phyloP scores from a whole-genome alignment of 1,140 invertebrate genomes.

The Conus ventricosus region DNA sequence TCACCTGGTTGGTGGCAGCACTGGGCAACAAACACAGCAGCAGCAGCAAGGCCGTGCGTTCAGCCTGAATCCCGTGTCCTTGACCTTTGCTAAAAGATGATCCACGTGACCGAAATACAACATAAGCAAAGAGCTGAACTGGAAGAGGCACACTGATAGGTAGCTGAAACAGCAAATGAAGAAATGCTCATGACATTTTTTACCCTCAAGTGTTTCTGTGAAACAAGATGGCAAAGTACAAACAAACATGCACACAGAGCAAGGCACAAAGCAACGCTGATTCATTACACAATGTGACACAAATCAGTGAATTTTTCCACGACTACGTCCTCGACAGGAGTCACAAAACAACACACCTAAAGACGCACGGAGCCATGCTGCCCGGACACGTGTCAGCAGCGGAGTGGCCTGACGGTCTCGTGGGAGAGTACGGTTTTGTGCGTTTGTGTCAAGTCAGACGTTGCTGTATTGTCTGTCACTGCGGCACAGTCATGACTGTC shows the following conservation, averaged over 20 bases:
- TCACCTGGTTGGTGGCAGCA: conserved; percentile 21
- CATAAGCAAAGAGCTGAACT: conserved; percentile 43
- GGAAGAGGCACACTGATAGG: conserved; percentile 45
- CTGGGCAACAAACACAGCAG: conserved; percentile 43
- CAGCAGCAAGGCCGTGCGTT: conserved; percentile 48
- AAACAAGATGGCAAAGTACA: background rate
- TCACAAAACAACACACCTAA: no score
- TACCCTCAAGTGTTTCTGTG: background rate
- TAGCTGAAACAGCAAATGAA: conserved; percentile 39
- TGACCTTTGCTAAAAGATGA: conserved; percentile 29
- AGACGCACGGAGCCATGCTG: no score
- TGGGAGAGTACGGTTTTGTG: no score
- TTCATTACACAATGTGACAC: background rate
- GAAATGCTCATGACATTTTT: no score
- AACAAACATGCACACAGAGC: background rate
- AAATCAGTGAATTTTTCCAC: background rate
- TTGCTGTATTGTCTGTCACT: no score
- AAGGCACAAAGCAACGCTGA: background rate
- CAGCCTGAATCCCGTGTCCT: conserved; percentile 39
- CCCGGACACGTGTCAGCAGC: no score
- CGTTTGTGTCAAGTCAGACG: no score
- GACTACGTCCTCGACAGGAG: no score
- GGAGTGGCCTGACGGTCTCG: no score
- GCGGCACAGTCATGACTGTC: no score
- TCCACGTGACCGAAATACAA: conserved; percentile 42